These are phyloP conservation scores for Vesta saturnalis DNA, from an alignment of 2,888 invertebrate species.

Conservation along the genomic window DNA sequence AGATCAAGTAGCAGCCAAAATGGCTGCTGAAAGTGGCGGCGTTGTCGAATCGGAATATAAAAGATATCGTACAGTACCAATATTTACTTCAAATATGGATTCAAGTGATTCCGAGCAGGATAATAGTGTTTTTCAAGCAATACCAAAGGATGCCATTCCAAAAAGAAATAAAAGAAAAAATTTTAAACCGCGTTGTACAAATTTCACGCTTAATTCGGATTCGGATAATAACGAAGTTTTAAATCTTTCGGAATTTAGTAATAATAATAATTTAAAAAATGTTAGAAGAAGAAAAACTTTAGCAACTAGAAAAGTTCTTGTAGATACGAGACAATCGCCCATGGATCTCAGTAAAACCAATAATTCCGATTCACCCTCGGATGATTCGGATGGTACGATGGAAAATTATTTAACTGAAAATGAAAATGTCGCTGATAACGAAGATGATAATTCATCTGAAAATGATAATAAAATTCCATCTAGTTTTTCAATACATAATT, in stretches of 20 bases:
- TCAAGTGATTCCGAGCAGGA: slow-evolving; percentile 66
- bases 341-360: slow-evolving; percentile 58
- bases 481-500: slow-evolving; percentile 59
- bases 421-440: slow-evolving; percentile 44
- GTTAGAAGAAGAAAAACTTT: slow-evolving; percentile 54
- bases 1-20: slow-evolving; percentile 59
- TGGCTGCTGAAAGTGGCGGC: slow-evolving; percentile 52
- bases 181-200: slow-evolving; percentile 80
- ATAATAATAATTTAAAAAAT: slow-evolving; percentile 57
- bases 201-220: slow-evolving; percentile 63
- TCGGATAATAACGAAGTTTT: slow-evolving; percentile 53
- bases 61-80: slow-evolving; percentile 46
- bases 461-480: slow-evolving; percentile 55
- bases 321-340: slow-evolving; percentile 52
- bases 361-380: slow-evolving; percentile 55
- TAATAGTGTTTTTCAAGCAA: slow-evolving; percentile 50
- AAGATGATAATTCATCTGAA: slow-evolving; percentile 39
- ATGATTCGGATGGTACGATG: slow-evolving; percentile 55
- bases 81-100: slow-evolving; percentile 44
- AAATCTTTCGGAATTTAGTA: slow-evolving; percentile 49
- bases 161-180: slow-evolving; percentile 82
- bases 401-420: slow-evolving; percentile 58
- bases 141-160: slow-evolving; percentile 64
- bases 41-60: slow-evolving; percentile 52
- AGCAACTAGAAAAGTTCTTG: slow-evolving; percentile 52